Percentiles rank a stretch among this genome's conserved stretches.
Evolutionary conservation across 1,140 invertebrate species (phyloP).

Genomic region (Trypoxylus dichotomus): DNA sequence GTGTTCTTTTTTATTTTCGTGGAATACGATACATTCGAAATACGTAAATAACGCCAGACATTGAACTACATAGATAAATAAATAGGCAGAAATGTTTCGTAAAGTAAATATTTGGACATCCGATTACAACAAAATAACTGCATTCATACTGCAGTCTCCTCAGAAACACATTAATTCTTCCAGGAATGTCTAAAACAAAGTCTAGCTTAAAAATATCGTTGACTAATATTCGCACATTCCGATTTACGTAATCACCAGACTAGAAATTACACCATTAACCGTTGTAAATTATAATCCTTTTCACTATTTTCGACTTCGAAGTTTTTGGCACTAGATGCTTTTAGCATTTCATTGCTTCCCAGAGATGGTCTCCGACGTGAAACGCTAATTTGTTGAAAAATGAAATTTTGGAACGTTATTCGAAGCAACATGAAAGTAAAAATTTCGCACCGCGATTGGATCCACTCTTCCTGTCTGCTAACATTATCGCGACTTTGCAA

Average conservation of each 20-base stretch:
- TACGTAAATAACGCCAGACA: neutral
- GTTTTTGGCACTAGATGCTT: neutral
- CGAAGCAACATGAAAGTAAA: neutral
- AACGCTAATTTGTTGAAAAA: constrained; percentile 7
- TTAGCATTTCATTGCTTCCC: neutral
- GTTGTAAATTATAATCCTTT: neutral
- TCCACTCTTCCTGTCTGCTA: neutral
- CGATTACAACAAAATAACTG: neutral
- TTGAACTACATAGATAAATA: neutral
- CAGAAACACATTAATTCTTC: neutral
- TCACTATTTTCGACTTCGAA: neutral
- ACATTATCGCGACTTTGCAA: neutral
- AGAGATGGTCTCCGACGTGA: neutral
- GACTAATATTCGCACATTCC: neutral
- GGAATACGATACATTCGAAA: neutral
- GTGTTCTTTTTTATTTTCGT: neutral
- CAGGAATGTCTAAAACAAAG: neutral
- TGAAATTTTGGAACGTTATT: neutral
- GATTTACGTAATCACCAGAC: neutral
- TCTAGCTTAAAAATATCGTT: neutral
- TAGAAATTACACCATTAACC: neutral
- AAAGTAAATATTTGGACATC: neutral
- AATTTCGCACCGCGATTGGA: neutral
- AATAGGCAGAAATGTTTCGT: neutral
- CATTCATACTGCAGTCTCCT: neutral